Percentiles rank a stretch among this genome's conserved stretches.
phyloP scores from a whole-genome alignment of 1,140 invertebrate genomes.

The Macrocentrus cingulum region DNA sequence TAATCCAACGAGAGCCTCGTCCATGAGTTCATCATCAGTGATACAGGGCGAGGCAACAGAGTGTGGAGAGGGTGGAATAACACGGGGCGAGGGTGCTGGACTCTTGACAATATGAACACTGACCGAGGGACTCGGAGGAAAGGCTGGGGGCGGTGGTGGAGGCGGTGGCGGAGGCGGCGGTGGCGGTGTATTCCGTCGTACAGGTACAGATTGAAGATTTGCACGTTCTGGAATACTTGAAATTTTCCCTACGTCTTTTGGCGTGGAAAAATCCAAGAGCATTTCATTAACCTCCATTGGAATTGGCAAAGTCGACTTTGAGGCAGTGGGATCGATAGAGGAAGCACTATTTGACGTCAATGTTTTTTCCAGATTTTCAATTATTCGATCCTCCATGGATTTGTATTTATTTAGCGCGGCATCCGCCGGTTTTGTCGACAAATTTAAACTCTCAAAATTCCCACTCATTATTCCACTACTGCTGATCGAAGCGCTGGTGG shows the following conservation, averaged over 20 bases:
- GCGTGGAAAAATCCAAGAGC: constrained; percentile 66
- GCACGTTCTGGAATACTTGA: constrained; percentile 47
- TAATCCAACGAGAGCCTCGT: constrained; percentile 78
- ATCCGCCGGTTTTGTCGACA: constrained; percentile 47
- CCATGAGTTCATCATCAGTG: constrained; percentile 87
- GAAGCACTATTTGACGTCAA: constrained; percentile 8
- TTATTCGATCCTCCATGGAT: constrained; percentile 44
- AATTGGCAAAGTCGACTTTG: constrained; percentile 18
- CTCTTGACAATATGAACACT: constrained; percentile 79
- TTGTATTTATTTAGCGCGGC: constrained; percentile 41
- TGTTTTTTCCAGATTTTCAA: constrained; percentile 24
- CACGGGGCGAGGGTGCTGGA: constrained; percentile 70
- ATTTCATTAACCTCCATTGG: constrained; percentile 65
- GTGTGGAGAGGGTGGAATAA: constrained; percentile 69
- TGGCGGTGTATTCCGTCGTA: constrained; percentile 60
- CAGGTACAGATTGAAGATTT: constrained; percentile 53
- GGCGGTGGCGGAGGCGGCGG: constrained; percentile 55
- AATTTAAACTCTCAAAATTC: constrained; percentile 47
- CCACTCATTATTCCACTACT: background rate
- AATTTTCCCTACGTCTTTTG: constrained; percentile 48
- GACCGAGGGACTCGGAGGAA: constrained; percentile 69
- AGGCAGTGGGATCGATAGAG: constrained; percentile 11
- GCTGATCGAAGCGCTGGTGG: constrained; percentile 10
- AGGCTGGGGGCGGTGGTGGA: constrained; percentile 39
- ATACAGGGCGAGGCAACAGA: constrained; percentile 74